Base-by-base conservation (phyloP, 2,888 invertebrate species). In the Podabrus alpinus region DNA sequence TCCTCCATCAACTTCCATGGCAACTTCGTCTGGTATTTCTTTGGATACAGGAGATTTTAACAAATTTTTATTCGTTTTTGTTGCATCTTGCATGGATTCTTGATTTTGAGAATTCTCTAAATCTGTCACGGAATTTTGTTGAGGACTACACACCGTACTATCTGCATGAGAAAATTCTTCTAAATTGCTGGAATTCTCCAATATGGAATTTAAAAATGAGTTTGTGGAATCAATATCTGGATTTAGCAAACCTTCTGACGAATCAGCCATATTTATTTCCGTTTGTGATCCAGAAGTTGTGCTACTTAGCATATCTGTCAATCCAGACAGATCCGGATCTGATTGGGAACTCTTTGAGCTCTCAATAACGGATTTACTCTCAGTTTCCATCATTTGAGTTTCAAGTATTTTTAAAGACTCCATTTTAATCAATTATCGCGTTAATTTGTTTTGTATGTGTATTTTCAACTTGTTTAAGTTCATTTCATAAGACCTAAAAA, bases 1-100 rank as follows among this genome's bases (percentile, higher is more conserved):
- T 66, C 76, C 78, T 17, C 83, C 83, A 81, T 83, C 85, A 71
- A 81, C 83, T 68, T 75, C 66, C 68, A 76, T 81, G 11, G 83
- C 69, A 66, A 71, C 74, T 24, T 74, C 72, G 59, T 76, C 71
- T 25, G 68, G 73, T 29, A 45, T n/a, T 45, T 45, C 45, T 45
- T 45, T 45, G n/a, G 45, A 9, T 45, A n/a, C 5, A n/a, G 45
- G n/a, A n/a, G 45, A 45, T 45, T 45, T 45, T 45, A n/a, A n/a
- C 3, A n/a, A 2, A 45, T 13, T n/a, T n/a, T 45, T n/a, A 1
- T 45, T n/a, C 7, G 45, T n/a, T 45, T n/a, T 45, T n/a, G n/a
- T 1, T 45, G 5, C n/a, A 0, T n/a, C n/a, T 45, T 45, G n/a
- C n/a, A 45, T n/a, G 1, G 45, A n/a, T 45, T n/a, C 45, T n/a